Conservation (phyloP, 2,113 vertebrate species). For the Hemicordylus capensis region DNA sequence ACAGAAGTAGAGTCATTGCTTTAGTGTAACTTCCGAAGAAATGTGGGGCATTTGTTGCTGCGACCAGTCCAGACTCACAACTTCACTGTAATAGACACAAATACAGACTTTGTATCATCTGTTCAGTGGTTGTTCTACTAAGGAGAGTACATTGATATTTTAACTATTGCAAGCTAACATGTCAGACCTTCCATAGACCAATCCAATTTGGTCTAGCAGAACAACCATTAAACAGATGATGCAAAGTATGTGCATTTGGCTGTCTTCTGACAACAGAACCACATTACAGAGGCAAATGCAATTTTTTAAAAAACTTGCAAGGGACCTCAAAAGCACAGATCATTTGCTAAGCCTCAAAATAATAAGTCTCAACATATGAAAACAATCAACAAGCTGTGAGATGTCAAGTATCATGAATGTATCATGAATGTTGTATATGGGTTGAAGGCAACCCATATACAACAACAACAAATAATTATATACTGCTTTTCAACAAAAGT, state of each 20-base stretch:
- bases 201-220: neutral
- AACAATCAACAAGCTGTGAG: neutral
- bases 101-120: no score
- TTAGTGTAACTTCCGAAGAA: neutral
- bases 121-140: no score
- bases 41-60: neutral
- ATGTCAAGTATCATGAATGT: neutral
- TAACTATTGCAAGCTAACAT: no score
- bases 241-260: no score
- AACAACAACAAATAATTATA: no score
- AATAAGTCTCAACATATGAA: no score
- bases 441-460: neutral
- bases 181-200: no score
- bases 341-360: neutral
- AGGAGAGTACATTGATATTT: no score
- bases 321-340: neutral
- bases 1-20: neutral
- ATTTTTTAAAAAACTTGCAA: neutral
- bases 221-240: neutral
- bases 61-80: neutral
- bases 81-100: no score
- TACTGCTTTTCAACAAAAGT: no score
- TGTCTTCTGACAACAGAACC: neutral
- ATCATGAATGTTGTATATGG: no score
- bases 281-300: neutral